Evolutionary conservation across 2,888 invertebrate species (phyloP), one percentile per base, ranked within the genome.

Genomic region (Phaedon cochleariae): DNA sequence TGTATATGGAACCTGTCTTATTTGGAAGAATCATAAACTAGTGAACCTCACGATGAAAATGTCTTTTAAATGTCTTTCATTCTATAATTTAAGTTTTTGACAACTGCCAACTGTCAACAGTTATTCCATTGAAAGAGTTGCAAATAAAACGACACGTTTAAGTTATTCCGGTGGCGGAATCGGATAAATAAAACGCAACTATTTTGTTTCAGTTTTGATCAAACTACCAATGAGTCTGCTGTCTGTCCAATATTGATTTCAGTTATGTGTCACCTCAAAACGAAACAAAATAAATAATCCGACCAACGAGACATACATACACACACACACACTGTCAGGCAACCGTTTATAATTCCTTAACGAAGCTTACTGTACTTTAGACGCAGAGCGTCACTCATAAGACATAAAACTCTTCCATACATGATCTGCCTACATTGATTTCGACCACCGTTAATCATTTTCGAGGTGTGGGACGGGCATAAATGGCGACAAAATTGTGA

Each of bases 261-360:
- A 54, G 64, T 53, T 53, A 34, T 55, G 60, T 48, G 60, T 64
- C 59, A 53, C 60, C 46, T 18, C 49, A 52, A 52, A 54, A 60
- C 59, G 51, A 45, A 65, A 57, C 20, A 65, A 29, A 46, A 68
- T 68, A 67, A 67, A 67, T 69, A 64, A 64, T 59, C 55, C 62
- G 59, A 61, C 59, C 64, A 69, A 69, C 67, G 63, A 69, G 68
- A 62, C 62, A n/a, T n/a, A n/a, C n/a, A n/a, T n/a, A n/a, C n/a
- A 57, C 62, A 64, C 15, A 41, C 41, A 41, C 15, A 41, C 41
- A n/a, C 15, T 41, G 62, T 64, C 65, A 66, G 70, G 57, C 68
- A 62, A 70, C 67, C 72, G 72, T 70, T 68, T 65, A 68, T 72
- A 72, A 72, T 72, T 67, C 67, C 67, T 68, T 72, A 72, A 72